phyloP scores from a whole-genome alignment of 2,113 vertebrate species.

The Eira barbara region DNA sequence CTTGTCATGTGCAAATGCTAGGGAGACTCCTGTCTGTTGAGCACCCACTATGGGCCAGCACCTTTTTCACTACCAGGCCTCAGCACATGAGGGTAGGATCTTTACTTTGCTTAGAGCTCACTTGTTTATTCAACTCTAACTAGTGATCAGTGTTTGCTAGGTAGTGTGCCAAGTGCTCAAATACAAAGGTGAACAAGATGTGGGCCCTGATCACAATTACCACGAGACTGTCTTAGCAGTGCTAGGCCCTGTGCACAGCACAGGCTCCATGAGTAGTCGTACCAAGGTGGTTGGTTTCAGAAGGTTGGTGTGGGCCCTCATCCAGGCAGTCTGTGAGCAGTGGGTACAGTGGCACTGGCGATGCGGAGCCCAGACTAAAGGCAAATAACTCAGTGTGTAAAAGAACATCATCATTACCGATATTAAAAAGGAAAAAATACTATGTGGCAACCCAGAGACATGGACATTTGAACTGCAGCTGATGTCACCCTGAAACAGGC shows the following conservation, averaged over 20 bases:
- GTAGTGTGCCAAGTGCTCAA: background rate
- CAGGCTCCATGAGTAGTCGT: background rate
- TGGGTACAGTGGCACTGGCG: background rate
- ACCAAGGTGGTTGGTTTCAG: too few relatives aligned
- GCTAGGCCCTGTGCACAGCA: background rate
- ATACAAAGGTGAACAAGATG: background rate
- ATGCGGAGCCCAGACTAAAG: background rate
- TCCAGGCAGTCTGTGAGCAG: background rate
- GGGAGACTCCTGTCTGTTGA: background rate
- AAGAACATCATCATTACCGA: background rate
- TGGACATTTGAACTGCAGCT: background rate
- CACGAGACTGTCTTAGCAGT: background rate
- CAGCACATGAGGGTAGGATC: background rate
- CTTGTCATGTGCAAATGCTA: background rate
- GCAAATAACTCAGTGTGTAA: background rate
- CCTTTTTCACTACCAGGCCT: background rate
- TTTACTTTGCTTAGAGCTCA: background rate
- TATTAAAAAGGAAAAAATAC: background rate
- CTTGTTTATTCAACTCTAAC: background rate
- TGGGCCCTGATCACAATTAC: background rate
- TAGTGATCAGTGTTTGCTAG: background rate
- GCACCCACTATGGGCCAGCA: background rate
- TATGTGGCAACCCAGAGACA: background rate
- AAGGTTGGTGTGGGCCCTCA: background rate
- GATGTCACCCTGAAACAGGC: background rate